Evolutionary conservation across 2,113 vertebrate species (phyloP).

Genomic region (Ochotona curzoniae): DNA sequence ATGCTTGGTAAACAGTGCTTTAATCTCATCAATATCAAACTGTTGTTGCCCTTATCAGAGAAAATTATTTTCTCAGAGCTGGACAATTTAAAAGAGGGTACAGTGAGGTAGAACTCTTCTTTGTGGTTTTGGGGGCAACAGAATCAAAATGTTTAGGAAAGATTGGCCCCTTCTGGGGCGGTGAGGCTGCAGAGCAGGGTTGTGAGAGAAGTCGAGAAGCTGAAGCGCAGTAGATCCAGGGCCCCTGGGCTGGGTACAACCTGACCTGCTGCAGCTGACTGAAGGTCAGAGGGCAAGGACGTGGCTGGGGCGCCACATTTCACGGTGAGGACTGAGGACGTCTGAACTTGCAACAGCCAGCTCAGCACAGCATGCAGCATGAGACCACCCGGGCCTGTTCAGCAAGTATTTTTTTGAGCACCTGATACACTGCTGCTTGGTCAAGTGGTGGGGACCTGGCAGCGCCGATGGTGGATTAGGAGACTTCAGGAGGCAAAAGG

Average conservation of each 20-base stretch:
- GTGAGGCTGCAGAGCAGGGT: not conserved
- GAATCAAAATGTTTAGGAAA: not conserved
- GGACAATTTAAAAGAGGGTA: not conserved
- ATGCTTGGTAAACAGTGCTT: not conserved
- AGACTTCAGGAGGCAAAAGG: not conserved
- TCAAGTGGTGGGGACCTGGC: not conserved
- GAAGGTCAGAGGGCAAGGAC: not conserved
- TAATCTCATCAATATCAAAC: not conserved
- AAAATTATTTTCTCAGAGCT: conserved; percentile 10
- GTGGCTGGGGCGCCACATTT: rapidly evolving
- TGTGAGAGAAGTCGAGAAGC: not conserved
- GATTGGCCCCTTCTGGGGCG: not conserved
- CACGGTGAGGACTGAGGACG: not conserved
- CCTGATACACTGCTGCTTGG: not conserved
- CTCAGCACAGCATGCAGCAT: not conserved
- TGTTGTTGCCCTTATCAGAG: not conserved
- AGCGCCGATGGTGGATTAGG: not conserved
- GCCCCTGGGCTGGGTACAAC: not conserved
- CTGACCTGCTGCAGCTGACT: not conserved
- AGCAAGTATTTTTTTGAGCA: not conserved
- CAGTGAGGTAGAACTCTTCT: not conserved
- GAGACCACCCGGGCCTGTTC: not conserved
- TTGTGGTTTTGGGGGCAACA: not conserved
- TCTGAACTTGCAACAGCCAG: not conserved
- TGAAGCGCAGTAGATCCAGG: not conserved